phyloP scores from a whole-genome alignment of 2,797 vertebrate genomes.

The Podarcis siculus region DNA sequence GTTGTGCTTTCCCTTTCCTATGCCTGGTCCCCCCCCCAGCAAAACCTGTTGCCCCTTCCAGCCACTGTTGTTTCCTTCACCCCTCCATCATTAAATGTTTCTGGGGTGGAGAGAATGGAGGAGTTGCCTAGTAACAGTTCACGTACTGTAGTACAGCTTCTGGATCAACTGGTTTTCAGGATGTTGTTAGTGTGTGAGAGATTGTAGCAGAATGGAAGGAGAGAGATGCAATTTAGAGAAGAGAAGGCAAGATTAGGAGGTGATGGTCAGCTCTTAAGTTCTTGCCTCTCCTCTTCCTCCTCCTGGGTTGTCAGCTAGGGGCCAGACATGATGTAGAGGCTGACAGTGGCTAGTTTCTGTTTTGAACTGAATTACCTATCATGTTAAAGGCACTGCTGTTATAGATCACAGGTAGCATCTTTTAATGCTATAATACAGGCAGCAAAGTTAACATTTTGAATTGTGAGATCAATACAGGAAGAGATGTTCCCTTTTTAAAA shows the following conservation, averaged over 20 bases:
- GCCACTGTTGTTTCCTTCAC: not conserved
- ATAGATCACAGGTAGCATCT: not conserved
- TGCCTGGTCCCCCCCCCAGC: no score
- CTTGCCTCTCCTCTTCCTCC: not conserved
- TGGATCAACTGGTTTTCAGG: not conserved
- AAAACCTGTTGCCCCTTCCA: not conserved
- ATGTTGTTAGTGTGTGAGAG: no score
- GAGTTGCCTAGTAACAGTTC: conserved; percentile 7
- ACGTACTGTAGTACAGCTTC: not conserved
- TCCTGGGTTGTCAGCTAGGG: accelerated
- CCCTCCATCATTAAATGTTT: not conserved
- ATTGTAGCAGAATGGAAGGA: not conserved
- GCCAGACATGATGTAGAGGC: not conserved
- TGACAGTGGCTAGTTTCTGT: not conserved
- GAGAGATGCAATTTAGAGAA: no score
- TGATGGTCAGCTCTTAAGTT: not conserved
- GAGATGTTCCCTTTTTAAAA: not conserved
- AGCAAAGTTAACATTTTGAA: not conserved
- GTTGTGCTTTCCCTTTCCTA: not conserved
- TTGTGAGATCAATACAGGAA: not conserved
- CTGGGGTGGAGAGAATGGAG: not conserved
- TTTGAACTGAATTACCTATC: not conserved
- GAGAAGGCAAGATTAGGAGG: not conserved
- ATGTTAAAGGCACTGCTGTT: not conserved
- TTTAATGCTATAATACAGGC: accelerated